Evolutionary conservation across 2,888 invertebrate species (phyloP).

Genomic region (Macrophya annulata): DNA sequence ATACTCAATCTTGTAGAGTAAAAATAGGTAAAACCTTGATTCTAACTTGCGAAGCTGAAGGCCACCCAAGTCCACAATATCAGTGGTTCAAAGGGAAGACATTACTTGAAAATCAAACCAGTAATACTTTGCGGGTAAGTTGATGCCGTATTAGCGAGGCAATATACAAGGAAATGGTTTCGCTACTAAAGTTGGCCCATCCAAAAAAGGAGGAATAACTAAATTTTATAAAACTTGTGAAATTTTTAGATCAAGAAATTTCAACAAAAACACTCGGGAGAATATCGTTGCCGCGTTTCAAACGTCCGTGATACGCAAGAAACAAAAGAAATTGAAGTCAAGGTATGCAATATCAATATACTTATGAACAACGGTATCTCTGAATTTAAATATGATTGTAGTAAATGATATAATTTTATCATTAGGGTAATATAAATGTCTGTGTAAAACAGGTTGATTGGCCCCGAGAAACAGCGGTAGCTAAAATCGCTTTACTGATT

Average conservation of each 20-base stretch:
- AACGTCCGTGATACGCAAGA: conserved; percentile 69
- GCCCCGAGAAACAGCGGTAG: conserved; percentile 70
- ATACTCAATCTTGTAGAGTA: conserved; percentile 69
- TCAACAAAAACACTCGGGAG: conserved; percentile 69
- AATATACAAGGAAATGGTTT: too few relatives aligned
- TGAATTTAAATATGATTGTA: not conserved
- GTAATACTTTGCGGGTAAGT: conserved; percentile 66
- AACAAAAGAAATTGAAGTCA: conserved; percentile 67
- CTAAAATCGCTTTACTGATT: conserved; percentile 75
- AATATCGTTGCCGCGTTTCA: conserved; percentile 72
- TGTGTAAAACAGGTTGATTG: conserved; percentile 65
- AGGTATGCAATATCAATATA: conserved; percentile 64
- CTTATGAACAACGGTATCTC: not conserved
- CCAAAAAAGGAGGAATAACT: not conserved
- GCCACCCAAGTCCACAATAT: conserved; percentile 69
- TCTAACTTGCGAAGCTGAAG: conserved; percentile 67
- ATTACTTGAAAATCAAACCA: conserved; percentile 64
- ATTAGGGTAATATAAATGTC: not conserved
- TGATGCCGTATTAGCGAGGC: not conserved
- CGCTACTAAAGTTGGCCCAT: not conserved
- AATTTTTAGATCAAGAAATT: conserved; percentile 66
- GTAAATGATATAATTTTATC: too few relatives aligned
- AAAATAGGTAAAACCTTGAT: conserved; percentile 65
- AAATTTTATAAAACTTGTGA: not conserved
- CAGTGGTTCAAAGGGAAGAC: conserved; percentile 73